A percentile compares a stretch with the other conserved stretches of the same genome.
Conservation (phyloP, 2,797 vertebrate species). For the Echeneis naucrates region DNA sequence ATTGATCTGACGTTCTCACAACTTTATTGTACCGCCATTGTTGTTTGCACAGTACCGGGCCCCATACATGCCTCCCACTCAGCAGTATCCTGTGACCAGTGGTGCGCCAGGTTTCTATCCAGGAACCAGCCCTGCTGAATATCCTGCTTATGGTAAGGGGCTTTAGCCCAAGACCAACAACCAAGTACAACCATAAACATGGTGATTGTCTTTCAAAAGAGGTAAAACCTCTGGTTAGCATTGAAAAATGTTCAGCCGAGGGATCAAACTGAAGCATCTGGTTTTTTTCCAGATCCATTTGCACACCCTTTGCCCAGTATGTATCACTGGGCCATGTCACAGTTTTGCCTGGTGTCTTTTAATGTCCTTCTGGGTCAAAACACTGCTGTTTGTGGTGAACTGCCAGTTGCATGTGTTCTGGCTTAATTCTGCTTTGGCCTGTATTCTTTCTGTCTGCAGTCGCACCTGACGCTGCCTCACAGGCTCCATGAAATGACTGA, state of each 20-base stretch:
- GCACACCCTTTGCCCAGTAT: neutral
- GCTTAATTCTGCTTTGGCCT: constrained; percentile 75
- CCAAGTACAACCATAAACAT: constrained; percentile 61
- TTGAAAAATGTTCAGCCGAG: neutral
- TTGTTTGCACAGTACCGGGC: constrained; percentile 82
- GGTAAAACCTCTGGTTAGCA: neutral
- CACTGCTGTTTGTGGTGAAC: constrained; percentile 53
- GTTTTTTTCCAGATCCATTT: neutral
- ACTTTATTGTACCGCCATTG: constrained; percentile 2
- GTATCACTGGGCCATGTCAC: constrained; percentile 8
- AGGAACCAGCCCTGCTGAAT: constrained; percentile 93
- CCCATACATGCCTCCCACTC: constrained; percentile 91
- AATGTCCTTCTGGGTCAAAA: constrained; percentile 47
- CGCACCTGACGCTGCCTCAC: constrained; percentile 75
- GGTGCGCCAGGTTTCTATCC: constrained; percentile 92
- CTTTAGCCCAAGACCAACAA: constrained; percentile 27
- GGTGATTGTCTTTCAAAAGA: neutral
- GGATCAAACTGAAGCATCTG: neutral
- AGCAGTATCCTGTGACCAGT: constrained; percentile 93
- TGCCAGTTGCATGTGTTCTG: constrained; percentile 69
- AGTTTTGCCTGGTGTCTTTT: constrained; percentile 68
- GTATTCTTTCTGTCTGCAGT: constrained; percentile 77
- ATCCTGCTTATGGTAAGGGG: constrained; percentile 90
- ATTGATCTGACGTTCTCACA: neutral
- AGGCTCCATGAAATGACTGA: constrained; percentile 79